Evolutionary conservation across 2,797 vertebrate genomes (phyloP), one percentile per base, ranked within the genome.

Genomic region (Ceryle rudis): DNA sequence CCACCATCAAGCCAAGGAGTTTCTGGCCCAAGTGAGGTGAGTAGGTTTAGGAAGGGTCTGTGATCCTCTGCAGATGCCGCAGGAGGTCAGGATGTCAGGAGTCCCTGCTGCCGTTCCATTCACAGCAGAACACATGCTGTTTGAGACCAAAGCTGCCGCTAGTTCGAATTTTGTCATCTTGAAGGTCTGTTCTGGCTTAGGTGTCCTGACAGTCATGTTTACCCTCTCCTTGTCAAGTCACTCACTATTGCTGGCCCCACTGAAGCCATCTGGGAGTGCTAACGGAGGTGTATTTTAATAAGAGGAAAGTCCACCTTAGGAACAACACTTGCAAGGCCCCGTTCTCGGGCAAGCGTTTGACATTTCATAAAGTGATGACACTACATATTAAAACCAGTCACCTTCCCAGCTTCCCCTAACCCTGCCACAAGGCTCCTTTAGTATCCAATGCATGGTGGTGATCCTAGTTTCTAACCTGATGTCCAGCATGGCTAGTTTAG

Each of bases 41-140:
- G 37, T 2, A 20, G 2, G 22, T 41, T 64, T 41, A 47, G 44
- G 55, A n/a, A 12, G 66, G 60, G 37, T 25, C 31, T 8, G 6
- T 14, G 55, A n/a, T 29, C 42, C 18, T 18, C 42, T n/a, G 29
- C 54, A 37, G 61, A 16, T 9, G n/a, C 39, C 39, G 14, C 14
- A 14, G 39, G 39, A 41, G 39, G 39, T 41, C 39, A 15, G 39
- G 61, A 16, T 9, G n/a, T 67, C 37, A 4, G n/a, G 29, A 29
- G 18, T 37, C 18, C 41, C 52, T 28, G 31, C 39, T 20, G 71
- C 41, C 9, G 8, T 12, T 17, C n/a, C 2, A 0, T 7, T 44
- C 49, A 19, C 14, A 1, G 15, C 0, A 0, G 31, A n/a, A 10
- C 16, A 7, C 0, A 1, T 14, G 64, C 44, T 37, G 23, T 16